These are phyloP conservation scores for Poeciliopsis retropinna DNA, from an alignment of 2,113 vertebrate genomes.

Conservation along the genomic window DNA sequence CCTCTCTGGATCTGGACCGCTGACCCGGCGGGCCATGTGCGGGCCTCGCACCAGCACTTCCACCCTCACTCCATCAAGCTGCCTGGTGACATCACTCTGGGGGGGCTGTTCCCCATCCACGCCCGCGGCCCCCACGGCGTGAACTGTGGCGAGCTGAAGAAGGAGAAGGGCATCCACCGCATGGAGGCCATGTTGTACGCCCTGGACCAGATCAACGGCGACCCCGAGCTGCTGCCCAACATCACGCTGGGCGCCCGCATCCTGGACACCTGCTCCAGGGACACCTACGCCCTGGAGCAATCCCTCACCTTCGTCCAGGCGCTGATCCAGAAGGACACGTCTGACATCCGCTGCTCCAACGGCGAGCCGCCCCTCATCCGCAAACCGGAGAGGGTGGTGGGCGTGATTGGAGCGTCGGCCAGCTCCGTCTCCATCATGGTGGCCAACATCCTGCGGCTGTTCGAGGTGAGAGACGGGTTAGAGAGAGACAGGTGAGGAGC, in stretches of 20 bases:
- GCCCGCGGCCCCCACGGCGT: conserved; percentile 84
- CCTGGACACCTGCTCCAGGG: conserved; percentile 90
- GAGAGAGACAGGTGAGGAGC: not conserved
- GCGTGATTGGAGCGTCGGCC: conserved; percentile 89
- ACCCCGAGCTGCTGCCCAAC: conserved; percentile 86
- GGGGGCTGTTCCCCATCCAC: conserved; percentile 91
- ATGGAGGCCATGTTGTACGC: conserved; percentile 94
- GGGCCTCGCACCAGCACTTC: conserved; percentile 73
- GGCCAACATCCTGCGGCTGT: conserved; percentile 90
- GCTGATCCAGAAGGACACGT: conserved; percentile 85
- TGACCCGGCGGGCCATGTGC: conserved; percentile 21
- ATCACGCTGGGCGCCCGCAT: conserved; percentile 88
- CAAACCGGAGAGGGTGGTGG: conserved; percentile 87
- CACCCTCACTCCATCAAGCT: conserved; percentile 87
- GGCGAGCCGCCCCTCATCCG: conserved; percentile 82
- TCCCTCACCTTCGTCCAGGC: conserved; percentile 91
- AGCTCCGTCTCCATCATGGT: conserved; percentile 93
- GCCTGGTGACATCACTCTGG: conserved; percentile 87
- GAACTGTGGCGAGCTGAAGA: conserved; percentile 88
- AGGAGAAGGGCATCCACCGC: conserved; percentile 91
- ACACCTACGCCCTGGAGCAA: conserved; percentile 92
- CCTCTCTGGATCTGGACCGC: conserved; percentile 58
- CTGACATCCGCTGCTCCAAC: conserved; percentile 83
- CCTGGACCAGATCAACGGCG: conserved; percentile 88
- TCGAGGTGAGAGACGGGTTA: conserved; percentile 78